These are phyloP conservation scores for Brachyrhaphis roseni DNA, from an alignment of 2,797 vertebrate genomes.

Conservation along the genomic window DNA sequence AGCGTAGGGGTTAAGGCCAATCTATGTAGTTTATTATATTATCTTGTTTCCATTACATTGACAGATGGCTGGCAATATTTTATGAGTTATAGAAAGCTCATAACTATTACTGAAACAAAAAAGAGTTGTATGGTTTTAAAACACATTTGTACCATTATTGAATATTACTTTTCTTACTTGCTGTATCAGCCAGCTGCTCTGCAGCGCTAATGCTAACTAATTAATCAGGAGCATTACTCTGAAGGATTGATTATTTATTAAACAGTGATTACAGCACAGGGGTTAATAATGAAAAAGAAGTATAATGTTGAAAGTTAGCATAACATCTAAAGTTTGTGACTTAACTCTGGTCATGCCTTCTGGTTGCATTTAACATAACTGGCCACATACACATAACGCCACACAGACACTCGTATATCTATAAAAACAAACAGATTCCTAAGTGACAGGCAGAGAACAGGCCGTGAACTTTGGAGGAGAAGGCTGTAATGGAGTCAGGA, in stretches of 20 bases:
- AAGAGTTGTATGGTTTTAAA: not conserved
- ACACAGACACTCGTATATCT: slow-evolving; percentile 7
- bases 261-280: not conserved
- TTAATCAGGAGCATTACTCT: not conserved
- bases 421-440: slow-evolving; percentile 4
- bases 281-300: too few relatives aligned
- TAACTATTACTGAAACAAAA: not conserved
- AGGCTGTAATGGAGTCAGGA: slow-evolving; percentile 40
- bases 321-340: slow-evolving; percentile 26
- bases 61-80: not conserved
- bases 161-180: not conserved
- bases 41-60: not conserved
- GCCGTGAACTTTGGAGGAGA: slow-evolving; percentile 29
- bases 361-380: slow-evolving; percentile 35
- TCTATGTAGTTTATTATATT: not conserved
- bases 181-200: not conserved
- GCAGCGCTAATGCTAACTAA: not conserved
- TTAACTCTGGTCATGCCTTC: slow-evolving; percentile 57
- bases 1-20: not conserved
- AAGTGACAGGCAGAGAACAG: slow-evolving; percentile 49
- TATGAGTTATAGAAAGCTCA: not conserved
- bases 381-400: not conserved
- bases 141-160: not conserved
- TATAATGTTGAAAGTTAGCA: slow-evolving; percentile 28
- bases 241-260: not conserved